Percentiles rank a stretch among this genome's conserved stretches.
phyloP scores from a whole-genome alignment of 1,140 invertebrate species.

The Aphelinus certus region DNA sequence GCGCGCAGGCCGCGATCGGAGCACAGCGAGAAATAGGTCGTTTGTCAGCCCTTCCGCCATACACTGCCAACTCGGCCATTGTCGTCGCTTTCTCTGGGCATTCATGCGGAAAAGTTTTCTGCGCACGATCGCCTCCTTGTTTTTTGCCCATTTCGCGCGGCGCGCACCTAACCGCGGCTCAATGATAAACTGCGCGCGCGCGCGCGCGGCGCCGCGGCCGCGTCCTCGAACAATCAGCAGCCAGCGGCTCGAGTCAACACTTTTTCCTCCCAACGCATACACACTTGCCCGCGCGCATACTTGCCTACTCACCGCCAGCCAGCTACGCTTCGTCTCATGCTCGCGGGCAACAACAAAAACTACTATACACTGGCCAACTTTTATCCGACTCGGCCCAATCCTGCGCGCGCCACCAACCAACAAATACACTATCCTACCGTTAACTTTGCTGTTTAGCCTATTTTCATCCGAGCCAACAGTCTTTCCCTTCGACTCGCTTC shows the following conservation, averaged over 20 bases:
- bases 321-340: no score
- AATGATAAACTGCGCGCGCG: neutral
- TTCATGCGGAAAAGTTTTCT: constrained; percentile 45
- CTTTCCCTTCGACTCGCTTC: no score
- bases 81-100: constrained; percentile 41
- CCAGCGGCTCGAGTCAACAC: no score
- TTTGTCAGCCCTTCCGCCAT: constrained; percentile 44
- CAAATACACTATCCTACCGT: no score
- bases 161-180: neutral
- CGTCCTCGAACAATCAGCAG: constrained; percentile 32
- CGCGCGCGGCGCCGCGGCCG: constrained; percentile 20
- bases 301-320: no score
- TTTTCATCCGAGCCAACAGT: no score
- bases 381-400: no score
- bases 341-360: no score
- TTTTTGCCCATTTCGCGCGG: neutral
- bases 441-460: no score
- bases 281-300: constrained; percentile 30
- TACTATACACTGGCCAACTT: no score
- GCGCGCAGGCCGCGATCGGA: neutral
- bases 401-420: no score
- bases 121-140: constrained; percentile 13
- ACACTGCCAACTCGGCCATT: constrained; percentile 38
- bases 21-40: constrained; percentile 28
- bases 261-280: constrained; percentile 39